These are phyloP conservation scores for Drosophila ercepeae DNA, from an alignment of 1,140 invertebrate species.

Conservation along the genomic window DNA sequence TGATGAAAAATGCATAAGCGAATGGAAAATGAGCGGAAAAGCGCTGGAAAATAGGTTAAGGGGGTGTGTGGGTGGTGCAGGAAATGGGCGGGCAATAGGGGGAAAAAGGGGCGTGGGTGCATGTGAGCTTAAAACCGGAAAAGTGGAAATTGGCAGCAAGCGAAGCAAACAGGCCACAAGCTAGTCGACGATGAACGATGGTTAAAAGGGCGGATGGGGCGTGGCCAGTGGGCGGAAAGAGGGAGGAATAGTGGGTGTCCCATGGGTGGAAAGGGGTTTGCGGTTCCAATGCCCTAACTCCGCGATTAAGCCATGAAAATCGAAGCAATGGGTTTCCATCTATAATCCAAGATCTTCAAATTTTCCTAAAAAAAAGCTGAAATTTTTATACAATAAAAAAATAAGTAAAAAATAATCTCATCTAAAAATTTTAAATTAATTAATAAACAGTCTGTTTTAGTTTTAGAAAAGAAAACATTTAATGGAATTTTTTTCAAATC, in stretches of 20 bases:
- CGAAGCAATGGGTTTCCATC: not conserved
- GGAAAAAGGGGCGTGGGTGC: not conserved
- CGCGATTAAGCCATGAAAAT: not conserved
- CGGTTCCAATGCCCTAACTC: not conserved
- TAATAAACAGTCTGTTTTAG: no score
- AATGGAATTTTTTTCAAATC: no score
- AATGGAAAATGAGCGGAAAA: conserved; percentile 55
- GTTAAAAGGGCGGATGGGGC: not conserved
- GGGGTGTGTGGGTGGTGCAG: not conserved
- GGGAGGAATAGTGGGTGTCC: not conserved
- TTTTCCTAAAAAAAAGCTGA: not conserved
- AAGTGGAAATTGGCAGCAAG: conserved; percentile 76
- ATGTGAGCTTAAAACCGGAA: conserved; percentile 73
- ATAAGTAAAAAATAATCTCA: not conserved
- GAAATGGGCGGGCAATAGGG: not conserved
- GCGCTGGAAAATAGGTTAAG: not conserved
- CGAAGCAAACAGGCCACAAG: conserved; percentile 61
- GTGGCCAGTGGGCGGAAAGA: not conserved
- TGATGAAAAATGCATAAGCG: conserved; percentile 67
- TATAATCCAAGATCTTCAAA: not conserved
- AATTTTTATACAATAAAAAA: not conserved
- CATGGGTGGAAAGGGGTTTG: not conserved
- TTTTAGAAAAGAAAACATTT: no score
- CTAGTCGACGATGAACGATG: conserved; percentile 33
- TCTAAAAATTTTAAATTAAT: not conserved